Percentiles rank a stretch among this genome's conserved stretches.
phyloP scores from a whole-genome alignment of 1,140 invertebrate species.

The Pogonomyrmex barbatus region DNA sequence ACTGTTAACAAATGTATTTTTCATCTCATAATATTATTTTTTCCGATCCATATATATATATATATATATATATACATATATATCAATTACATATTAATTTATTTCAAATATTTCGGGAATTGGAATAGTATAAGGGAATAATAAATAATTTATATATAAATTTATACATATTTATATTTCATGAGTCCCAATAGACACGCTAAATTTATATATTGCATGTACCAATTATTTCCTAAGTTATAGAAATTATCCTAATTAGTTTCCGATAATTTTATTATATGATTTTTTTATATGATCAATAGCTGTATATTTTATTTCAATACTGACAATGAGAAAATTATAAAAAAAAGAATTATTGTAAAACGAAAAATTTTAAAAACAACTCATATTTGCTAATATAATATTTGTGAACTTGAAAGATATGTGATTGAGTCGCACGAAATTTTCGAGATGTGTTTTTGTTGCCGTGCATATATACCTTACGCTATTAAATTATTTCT shows the following conservation, averaged over 20 bases:
- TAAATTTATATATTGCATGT: not conserved
- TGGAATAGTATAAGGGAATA: not conserved
- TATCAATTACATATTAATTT: conserved; percentile 19
- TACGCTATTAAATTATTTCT: not conserved
- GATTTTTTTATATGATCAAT: not conserved
- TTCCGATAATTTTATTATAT: not conserved
- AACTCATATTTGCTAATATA: not conserved
- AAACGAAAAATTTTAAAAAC: not conserved
- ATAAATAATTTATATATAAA: not conserved
- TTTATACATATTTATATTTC: not conserved
- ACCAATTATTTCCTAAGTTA: not conserved
- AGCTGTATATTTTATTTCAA: not conserved
- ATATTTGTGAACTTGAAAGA: not conserved
- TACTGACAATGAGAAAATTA: not conserved
- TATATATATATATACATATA: not conserved
- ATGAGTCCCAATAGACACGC: not conserved
- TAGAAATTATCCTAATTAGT: conserved; percentile 8
- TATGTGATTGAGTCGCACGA: not conserved
- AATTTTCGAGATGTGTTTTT: conserved; percentile 19
- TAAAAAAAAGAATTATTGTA: not conserved
- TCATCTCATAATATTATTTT: not conserved
- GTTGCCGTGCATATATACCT: not conserved
- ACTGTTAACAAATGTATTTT: not conserved
- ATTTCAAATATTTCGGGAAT: not conserved
- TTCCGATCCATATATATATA: not conserved